Conservation (phyloP, 2,888 invertebrate species). For the Dione vanillae region DNA sequence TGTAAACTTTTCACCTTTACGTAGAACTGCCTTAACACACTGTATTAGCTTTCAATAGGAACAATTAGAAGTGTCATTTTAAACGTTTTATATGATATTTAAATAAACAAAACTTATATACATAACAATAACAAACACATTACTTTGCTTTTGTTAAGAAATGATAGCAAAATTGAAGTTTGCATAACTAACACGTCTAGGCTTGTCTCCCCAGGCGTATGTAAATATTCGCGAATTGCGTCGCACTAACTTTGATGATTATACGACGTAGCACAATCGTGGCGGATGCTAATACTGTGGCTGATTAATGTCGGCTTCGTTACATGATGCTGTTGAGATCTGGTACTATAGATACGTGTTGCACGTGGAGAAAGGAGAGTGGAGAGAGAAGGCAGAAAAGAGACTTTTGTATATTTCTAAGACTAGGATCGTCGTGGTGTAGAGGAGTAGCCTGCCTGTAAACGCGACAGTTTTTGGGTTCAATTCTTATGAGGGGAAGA, state of each 20-base stretch:
- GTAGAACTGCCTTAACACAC: too few relatives aligned
- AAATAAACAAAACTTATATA: neutral
- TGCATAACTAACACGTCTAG: constrained; percentile 47
- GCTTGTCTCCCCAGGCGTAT: constrained; percentile 51
- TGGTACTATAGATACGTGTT: neutral
- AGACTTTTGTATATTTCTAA: too few relatives aligned
- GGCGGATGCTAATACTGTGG: constrained; percentile 38
- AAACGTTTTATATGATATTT: too few relatives aligned
- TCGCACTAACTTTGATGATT: constrained; percentile 52
- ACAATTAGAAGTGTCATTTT: too few relatives aligned
- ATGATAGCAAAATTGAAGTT: constrained; percentile 50
- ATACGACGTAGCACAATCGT: constrained; percentile 45
- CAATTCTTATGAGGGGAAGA: too few relatives aligned
- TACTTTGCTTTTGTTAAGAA: constrained; percentile 42
- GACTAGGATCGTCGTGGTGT: too few relatives aligned
- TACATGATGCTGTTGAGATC: neutral
- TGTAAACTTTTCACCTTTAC: too few relatives aligned
- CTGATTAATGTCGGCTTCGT: constrained; percentile 4
- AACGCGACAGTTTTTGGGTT: too few relatives aligned
- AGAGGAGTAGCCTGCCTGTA: too few relatives aligned
- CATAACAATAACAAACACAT: neutral
- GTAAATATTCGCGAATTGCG: constrained; percentile 53
- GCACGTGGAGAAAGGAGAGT: neutral
- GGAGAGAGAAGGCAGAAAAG: neutral
- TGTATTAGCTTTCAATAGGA: too few relatives aligned